These are phyloP conservation scores for Vireo griseus DNA, from an alignment of 2,797 vertebrate genomes.

Conservation along the genomic window DNA sequence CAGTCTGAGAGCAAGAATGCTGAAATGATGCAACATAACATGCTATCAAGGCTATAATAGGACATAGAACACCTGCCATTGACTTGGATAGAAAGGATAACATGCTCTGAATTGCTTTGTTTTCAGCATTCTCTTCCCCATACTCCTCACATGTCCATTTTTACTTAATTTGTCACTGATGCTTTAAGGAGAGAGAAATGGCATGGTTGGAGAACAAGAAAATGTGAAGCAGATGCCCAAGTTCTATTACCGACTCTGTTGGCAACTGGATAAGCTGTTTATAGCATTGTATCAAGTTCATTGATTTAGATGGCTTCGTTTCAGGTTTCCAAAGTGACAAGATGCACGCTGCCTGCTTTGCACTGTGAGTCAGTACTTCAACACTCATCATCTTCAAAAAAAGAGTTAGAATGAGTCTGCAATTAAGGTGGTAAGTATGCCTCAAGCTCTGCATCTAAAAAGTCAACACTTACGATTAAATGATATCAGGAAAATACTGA, in stretches of 20 bases:
- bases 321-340: slow-evolving; percentile 18
- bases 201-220: background rate
- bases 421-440: background rate
- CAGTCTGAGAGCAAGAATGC: slow-evolving; percentile 1
- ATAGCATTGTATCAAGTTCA: background rate
- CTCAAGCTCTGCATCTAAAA: background rate
- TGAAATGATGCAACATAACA: slow-evolving; percentile 30
- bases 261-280: slow-evolving; percentile 2
- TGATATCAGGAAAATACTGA: background rate
- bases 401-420: background rate
- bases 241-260: background rate
- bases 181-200: slow-evolving; percentile 9
- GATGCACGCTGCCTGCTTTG: background rate
- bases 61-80: slow-evolving; percentile 57
- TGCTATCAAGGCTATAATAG: slow-evolving; percentile 8
- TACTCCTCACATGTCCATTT: background rate
- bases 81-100: slow-evolving; percentile 15
- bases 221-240: slow-evolving; percentile 22
- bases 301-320: slow-evolving; percentile 13
- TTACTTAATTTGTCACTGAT: slow-evolving; percentile 25
- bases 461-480: background rate
- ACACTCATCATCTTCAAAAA: background rate
- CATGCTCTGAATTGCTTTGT: slow-evolving; percentile 55
- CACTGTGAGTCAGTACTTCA: slow-evolving; percentile 13
- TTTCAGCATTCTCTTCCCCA: slow-evolving; percentile 17